Conservation (phyloP, 2,797 vertebrate genomes). For the Crocidura indochinensis region DNA sequence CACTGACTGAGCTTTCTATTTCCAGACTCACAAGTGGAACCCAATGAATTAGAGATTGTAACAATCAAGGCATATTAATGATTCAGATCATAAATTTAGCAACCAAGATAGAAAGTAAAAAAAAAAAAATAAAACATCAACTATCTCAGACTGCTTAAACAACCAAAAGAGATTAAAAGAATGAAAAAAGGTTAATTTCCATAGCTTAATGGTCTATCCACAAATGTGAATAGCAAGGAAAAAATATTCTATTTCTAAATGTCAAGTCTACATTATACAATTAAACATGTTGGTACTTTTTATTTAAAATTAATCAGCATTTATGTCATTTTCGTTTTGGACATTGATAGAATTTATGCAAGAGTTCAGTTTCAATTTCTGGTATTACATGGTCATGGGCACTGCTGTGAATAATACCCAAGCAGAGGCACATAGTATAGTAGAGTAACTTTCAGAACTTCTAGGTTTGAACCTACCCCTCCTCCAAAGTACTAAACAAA, state of each 20-base stretch:
- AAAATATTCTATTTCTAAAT: not conserved
- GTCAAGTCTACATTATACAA: not conserved
- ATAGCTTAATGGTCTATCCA: not conserved
- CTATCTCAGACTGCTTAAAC: not conserved
- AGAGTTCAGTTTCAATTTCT: not conserved
- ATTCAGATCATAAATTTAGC: slow-evolving; percentile 79
- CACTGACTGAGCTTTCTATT: slow-evolving; percentile 72
- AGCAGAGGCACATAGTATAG: too few species aligned
- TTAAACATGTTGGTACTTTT: slow-evolving; percentile 1
- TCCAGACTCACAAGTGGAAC: slow-evolving; percentile 74
- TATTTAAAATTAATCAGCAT: not conserved
- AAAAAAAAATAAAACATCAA: slow-evolving; percentile 35
- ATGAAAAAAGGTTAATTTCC: not conserved
- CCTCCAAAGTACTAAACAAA: too few species aligned
- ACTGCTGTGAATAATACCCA: too few species aligned
- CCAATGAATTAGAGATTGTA: slow-evolving; percentile 71
- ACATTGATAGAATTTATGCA: slow-evolving; percentile 33
- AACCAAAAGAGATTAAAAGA: slow-evolving; percentile 51
- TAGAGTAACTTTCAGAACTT: too few species aligned
- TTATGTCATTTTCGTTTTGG: slow-evolving; percentile 31
- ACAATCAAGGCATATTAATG: slow-evolving; percentile 81
- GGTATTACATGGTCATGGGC: too few species aligned
- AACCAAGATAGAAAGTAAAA: slow-evolving; percentile 27
- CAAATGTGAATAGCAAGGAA: slow-evolving; percentile 36
- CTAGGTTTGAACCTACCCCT: too few species aligned